A percentile compares a stretch with the other conserved stretches of the same genome.
Evolutionary conservation across 2,888 invertebrate genomes (phyloP).

Genomic region (Tetragnatha montana): DNA sequence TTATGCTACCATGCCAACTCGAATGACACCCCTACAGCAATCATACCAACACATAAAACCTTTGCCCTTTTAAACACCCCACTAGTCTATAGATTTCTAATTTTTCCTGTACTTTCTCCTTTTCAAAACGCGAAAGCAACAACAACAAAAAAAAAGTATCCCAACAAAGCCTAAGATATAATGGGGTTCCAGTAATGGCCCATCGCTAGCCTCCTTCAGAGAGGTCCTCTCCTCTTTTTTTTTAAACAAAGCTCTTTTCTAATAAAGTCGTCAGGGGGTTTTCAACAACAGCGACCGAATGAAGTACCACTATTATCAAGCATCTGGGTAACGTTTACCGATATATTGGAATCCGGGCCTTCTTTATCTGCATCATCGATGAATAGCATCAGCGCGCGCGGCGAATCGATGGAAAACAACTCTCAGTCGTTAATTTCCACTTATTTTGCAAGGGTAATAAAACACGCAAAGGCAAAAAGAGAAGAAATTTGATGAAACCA

Average conservation of each 20-base stretch:
- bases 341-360: slow-evolving; percentile 37
- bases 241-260: neutral
- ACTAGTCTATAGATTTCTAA: neutral
- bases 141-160: neutral
- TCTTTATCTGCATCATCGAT: slow-evolving; percentile 30
- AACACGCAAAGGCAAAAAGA: neutral
- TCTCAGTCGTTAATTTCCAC: slow-evolving; percentile 43
- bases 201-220: neutral
- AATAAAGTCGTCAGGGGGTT: slow-evolving; percentile 36
- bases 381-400: neutral
- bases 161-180: neutral
- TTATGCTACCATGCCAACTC: neutral
- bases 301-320: slow-evolving; percentile 19
- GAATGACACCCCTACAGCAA: neutral
- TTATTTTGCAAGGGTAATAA: slow-evolving; percentile 47
- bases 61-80: neutral
- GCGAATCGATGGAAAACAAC: neutral
- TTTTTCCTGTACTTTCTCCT: neutral
- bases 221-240: neutral
- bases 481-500: slow-evolving; percentile 35
- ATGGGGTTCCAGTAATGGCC: neutral
- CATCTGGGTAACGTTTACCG: slow-evolving; percentile 44
- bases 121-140: neutral
- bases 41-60: neutral
- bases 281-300: slow-evolving; percentile 15